Conservation (phyloP, 2,797 vertebrate genomes). For the Cephalopachus bancanus region DNA sequence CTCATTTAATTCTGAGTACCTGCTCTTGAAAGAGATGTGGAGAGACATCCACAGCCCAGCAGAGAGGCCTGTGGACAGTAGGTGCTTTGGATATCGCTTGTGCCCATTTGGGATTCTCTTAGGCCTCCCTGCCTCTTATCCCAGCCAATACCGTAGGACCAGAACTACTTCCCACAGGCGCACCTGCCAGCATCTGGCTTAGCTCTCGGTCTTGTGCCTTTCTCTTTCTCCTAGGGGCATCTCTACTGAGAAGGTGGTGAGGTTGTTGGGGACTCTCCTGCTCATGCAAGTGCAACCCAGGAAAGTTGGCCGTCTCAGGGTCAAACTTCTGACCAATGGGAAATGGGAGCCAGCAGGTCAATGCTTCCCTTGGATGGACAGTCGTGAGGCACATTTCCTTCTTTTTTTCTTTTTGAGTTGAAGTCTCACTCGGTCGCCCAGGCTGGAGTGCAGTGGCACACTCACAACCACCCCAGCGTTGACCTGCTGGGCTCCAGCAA, state of each 20-base stretch:
- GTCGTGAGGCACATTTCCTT: background rate
- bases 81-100: background rate
- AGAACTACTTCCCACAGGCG: background rate
- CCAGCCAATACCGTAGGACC: background rate
- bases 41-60: background rate
- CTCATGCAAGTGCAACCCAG: background rate
- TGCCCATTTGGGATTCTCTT: background rate
- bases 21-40: background rate
- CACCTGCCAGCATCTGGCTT: background rate
- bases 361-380: background rate
- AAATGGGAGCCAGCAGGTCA: background rate
- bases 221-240: background rate
- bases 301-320: background rate
- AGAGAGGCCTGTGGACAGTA: background rate
- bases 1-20: background rate
- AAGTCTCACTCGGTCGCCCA: background rate
- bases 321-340: background rate
- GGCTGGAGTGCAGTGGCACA: background rate
- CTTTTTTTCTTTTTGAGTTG: no score
- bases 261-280: fast-evolving
- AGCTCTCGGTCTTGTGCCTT: background rate
- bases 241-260: background rate
- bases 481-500: no score
- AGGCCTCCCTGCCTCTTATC: background rate
- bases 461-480: no score